These are phyloP conservation scores for Pseudochaenichthys georgianus DNA, from an alignment of 2,797 vertebrate species.

Conservation along the genomic window DNA sequence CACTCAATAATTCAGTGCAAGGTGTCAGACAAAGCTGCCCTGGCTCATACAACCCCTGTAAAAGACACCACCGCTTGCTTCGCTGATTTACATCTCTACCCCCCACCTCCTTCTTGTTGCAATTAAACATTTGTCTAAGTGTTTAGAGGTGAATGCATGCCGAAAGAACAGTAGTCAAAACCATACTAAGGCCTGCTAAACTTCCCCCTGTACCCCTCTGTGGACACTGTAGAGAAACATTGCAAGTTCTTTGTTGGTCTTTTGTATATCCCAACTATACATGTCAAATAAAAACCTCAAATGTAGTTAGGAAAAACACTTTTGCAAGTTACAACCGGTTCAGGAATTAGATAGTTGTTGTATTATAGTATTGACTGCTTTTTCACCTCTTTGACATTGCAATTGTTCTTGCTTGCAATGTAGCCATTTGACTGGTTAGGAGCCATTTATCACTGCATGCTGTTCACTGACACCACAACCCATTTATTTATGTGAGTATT, in stretches of 20 bases:
- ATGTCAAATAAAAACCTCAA: not conserved
- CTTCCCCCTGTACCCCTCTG: not conserved
- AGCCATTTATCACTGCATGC: not conserved
- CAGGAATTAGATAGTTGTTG: not conserved
- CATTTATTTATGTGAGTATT: not conserved
- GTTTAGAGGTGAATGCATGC: slow-evolving; percentile 61
- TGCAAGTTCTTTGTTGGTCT: not conserved
- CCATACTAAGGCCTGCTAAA: slow-evolving; percentile 16
- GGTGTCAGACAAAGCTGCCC: slow-evolving; percentile 89
- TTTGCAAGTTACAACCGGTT: not conserved
- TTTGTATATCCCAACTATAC: not conserved
- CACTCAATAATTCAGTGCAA: slow-evolving; percentile 86
- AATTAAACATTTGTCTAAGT: slow-evolving; percentile 83
- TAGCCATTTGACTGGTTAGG: not conserved
- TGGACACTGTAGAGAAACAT: not conserved
- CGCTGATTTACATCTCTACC: slow-evolving; percentile 77
- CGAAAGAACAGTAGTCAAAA: slow-evolving; percentile 31
- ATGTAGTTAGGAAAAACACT: not conserved
- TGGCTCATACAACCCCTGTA: slow-evolving; percentile 83
- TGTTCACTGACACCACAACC: not conserved
- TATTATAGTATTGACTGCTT: not conserved
- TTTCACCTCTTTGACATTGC: not conserved
- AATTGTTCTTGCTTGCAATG: not conserved
- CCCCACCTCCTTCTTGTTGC: slow-evolving; percentile 63
- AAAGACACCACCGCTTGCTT: slow-evolving; percentile 81